Conservation (phyloP, 2,888 invertebrate species). For the Orchestes rusci region DNA sequence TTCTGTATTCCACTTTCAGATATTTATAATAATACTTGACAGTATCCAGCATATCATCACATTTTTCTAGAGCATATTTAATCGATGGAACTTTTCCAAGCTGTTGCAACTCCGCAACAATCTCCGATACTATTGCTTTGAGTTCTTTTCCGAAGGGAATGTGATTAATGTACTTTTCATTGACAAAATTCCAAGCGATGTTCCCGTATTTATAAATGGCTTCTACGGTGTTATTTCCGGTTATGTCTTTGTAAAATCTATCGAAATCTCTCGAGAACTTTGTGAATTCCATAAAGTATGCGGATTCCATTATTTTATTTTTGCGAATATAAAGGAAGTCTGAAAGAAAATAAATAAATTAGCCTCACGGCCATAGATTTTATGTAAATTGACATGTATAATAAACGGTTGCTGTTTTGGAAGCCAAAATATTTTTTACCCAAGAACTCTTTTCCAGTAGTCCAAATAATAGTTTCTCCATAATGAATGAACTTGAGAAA, state of each 20-base stretch:
- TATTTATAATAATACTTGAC: constrained; percentile 70
- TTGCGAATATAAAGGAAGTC: constrained; percentile 76
- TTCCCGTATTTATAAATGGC: constrained; percentile 70
- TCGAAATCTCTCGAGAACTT: constrained; percentile 77
- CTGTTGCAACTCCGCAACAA: constrained; percentile 54
- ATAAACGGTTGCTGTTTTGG: too few relatives aligned
- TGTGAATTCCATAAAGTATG: constrained; percentile 72
- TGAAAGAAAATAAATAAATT: constrained; percentile 34
- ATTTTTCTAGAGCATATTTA: constrained; percentile 49
- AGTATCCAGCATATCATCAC: constrained; percentile 55
- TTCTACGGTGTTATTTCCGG: constrained; percentile 68
- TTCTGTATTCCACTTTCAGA: constrained; percentile 62
- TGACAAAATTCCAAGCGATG: constrained; percentile 58
- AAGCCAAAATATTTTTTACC: constrained; percentile 42
- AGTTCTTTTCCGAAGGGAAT: constrained; percentile 64
- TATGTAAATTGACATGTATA: background rate
- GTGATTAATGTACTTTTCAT: constrained; percentile 58
- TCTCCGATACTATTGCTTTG: constrained; percentile 55
- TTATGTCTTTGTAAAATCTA: constrained; percentile 68
- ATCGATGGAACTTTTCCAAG: constrained; percentile 56
- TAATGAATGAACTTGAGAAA: constrained; percentile 72
- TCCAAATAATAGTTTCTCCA: constrained; percentile 65
- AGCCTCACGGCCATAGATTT: background rate
- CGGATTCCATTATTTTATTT: constrained; percentile 70
- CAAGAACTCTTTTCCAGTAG: constrained; percentile 64